phyloP scores from a whole-genome alignment of 2,888 invertebrate species.

The Catocala fraxini region DNA sequence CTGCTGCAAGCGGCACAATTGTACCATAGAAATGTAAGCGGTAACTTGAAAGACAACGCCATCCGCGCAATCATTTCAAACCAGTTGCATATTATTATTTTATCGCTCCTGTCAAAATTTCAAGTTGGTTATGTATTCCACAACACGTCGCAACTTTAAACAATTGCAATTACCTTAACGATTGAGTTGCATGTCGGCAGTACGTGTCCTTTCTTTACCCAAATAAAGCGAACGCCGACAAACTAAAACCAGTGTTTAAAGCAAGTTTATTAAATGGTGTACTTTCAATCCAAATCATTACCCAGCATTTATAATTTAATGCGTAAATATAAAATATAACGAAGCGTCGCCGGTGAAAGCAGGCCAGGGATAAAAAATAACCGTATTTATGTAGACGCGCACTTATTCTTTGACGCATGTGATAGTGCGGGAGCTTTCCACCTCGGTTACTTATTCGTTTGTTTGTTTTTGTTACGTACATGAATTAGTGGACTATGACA shows the following conservation, averaged over 20 bases:
- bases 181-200: too few species aligned
- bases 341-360: constrained; percentile 40
- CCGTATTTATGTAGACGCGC: constrained; percentile 38
- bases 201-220: too few species aligned
- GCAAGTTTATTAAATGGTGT: constrained; percentile 15
- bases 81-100: too few species aligned
- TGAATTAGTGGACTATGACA: neutral
- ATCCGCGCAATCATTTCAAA: too few species aligned
- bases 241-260: neutral
- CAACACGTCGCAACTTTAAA: too few species aligned
- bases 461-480: constrained; percentile 7
- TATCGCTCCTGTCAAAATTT: too few species aligned
- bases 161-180: too few species aligned
- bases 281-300: constrained; percentile 25
- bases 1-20: too few species aligned
- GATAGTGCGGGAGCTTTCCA: constrained; percentile 23
- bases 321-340: constrained; percentile 35
- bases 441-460: constrained; percentile 1
- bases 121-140: too few species aligned
- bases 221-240: neutral
- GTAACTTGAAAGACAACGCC: too few species aligned
- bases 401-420: constrained; percentile 5
- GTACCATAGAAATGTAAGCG: too few species aligned
- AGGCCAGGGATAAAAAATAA: constrained; percentile 45
- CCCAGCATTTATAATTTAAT: constrained; percentile 28